These are phyloP conservation scores for Sebastiscus tertius DNA, from an alignment of 2,797 vertebrate genomes.

Conservation along the genomic window DNA sequence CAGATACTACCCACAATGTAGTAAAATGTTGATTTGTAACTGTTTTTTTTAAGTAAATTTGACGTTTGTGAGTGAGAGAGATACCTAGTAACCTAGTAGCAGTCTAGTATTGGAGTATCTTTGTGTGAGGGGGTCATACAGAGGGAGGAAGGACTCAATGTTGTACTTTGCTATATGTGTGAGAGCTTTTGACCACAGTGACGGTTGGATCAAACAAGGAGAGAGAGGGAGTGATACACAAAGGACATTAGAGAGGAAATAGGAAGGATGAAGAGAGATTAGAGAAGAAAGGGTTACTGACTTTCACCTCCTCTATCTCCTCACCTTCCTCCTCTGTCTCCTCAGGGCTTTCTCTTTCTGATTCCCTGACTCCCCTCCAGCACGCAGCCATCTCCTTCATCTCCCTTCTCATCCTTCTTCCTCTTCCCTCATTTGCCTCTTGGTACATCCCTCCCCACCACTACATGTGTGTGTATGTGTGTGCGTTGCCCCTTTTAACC, in stretches of 20 bases:
- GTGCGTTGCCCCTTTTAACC: not conserved
- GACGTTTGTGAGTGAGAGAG: too few species aligned
- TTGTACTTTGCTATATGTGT: constrained; percentile 35
- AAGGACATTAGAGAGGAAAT: constrained; percentile 12
- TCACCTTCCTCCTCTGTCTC: constrained; percentile 3
- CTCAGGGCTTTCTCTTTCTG: constrained; percentile 27
- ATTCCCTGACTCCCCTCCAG: constrained; percentile 13
- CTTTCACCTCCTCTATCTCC: not conserved
- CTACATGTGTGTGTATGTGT: not conserved
- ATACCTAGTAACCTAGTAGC: not conserved
- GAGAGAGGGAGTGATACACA: not conserved
- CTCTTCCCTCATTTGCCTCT: constrained; percentile 14
- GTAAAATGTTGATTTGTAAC: not conserved
- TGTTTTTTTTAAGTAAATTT: too few species aligned
- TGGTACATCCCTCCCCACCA: constrained; percentile 1
- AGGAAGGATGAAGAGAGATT: constrained; percentile 2
- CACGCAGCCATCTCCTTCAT: constrained; percentile 6
- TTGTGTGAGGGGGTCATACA: not conserved
- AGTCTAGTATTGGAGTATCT: not conserved
- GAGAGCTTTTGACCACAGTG: constrained; percentile 47
- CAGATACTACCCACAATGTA: not conserved
- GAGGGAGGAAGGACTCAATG: constrained; percentile 17
- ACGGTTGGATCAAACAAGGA: constrained; percentile 27
- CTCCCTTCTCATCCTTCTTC: constrained; percentile 6
- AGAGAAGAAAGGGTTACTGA: not conserved